Evolutionary conservation across 2,113 vertebrate genomes (phyloP).

Genomic region (Chionomys nivalis): DNA sequence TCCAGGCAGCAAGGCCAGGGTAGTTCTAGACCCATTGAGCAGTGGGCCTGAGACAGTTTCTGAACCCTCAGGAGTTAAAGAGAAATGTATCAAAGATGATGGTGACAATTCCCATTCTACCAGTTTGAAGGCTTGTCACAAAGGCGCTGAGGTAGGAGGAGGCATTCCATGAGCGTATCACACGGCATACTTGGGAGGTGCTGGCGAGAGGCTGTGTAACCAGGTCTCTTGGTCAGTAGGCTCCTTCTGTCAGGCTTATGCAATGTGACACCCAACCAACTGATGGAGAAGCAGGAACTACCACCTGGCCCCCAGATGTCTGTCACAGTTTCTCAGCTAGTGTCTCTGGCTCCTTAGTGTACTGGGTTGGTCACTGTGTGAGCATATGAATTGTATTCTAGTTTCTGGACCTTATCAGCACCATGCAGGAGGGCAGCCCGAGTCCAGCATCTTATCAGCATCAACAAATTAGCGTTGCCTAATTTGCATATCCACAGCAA

Average conservation of each 20-base stretch:
- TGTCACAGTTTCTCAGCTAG: constrained; percentile 34
- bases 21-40: neutral
- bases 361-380: constrained; percentile 9
- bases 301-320: constrained; percentile 1
- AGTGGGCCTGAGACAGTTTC: neutral
- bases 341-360: neutral
- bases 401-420: constrained; percentile 63
- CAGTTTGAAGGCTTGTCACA: constrained; percentile 39
- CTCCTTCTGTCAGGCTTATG: neutral
- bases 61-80: neutral
- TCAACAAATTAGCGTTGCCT: constrained; percentile 66
- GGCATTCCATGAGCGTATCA: constrained; percentile 1
- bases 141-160: neutral
- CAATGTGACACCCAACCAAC: neutral
- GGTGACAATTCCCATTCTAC: neutral
- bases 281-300: constrained; percentile 49
- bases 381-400: neutral
- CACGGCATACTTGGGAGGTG: neutral
- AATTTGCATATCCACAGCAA: constrained; percentile 68
- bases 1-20: neutral
- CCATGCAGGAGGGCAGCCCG: constrained; percentile 48
- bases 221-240: constrained; percentile 38
- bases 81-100: neutral
- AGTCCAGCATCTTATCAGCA: constrained; percentile 63
- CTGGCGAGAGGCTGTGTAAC: neutral